Evolutionary conservation across 2,113 vertebrate genomes (phyloP).

Genomic region (Oncorhynchus tshawytscha): DNA sequence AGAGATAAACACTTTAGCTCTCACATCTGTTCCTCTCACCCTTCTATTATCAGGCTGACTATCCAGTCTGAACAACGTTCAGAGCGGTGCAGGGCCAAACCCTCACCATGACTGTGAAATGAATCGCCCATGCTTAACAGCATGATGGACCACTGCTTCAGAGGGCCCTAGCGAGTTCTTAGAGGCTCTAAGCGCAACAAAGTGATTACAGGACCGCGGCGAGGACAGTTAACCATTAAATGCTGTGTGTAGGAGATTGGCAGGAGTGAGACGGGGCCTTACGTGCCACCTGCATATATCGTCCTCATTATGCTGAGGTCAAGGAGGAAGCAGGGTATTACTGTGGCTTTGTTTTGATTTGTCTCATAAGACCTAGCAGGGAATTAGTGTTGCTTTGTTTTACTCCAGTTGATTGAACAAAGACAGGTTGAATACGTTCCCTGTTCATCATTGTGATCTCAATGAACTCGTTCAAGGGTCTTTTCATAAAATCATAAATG

Average conservation of each 20-base stretch:
- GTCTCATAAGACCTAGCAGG: no score
- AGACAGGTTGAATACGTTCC: neutral
- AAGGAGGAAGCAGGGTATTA: neutral
- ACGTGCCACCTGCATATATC: slow-evolving; percentile 22
- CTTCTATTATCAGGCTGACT: slow-evolving; percentile 18
- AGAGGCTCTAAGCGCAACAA: slow-evolving; percentile 17
- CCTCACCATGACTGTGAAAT: slow-evolving; percentile 14
- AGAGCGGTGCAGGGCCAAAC: slow-evolving; percentile 12
- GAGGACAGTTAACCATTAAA: slow-evolving; percentile 24
- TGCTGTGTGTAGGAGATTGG: neutral
- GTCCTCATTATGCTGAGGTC: slow-evolving; percentile 45
- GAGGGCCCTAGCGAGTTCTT: neutral
- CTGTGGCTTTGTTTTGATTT: neutral
- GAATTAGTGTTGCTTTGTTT: neutral
- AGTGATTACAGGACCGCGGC: slow-evolving; percentile 12
- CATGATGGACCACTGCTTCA: slow-evolving; percentile 2
- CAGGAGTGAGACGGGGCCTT: slow-evolving; percentile 11
- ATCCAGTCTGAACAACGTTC: slow-evolving; percentile 4
- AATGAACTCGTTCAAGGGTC: neutral
- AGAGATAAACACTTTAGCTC: neutral
- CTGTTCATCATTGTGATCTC: neutral
- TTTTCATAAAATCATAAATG: neutral
- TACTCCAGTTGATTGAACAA: neutral
- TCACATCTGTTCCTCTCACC: neutral
- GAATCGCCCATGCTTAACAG: slow-evolving; percentile 8